Conservation (phyloP, 2,888 invertebrate species). For the Agonopterix subpropinquella region DNA sequence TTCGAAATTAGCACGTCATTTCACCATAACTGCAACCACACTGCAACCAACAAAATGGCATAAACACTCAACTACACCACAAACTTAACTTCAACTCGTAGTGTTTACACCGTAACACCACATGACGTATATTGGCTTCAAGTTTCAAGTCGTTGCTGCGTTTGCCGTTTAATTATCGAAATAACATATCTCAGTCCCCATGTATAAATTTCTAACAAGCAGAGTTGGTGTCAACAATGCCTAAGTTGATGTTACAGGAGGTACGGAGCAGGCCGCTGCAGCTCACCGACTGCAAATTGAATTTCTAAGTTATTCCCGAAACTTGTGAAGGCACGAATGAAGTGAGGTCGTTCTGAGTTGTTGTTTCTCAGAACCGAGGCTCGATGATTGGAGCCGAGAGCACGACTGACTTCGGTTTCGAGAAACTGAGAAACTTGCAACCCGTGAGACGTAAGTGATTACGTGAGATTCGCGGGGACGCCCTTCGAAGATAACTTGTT, state of each 20-base stretch:
- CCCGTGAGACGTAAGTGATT: constrained; percentile 31
- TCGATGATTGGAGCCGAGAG: constrained; percentile 45
- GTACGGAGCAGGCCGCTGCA: constrained; percentile 29
- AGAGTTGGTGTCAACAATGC: constrained; percentile 35
- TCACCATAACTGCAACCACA: no score
- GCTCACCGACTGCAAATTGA: constrained; percentile 57
- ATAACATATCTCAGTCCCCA: no score
- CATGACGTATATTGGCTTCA: background rate
- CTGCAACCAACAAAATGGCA: no score
- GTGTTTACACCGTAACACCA: no score
- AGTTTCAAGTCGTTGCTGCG: constrained; percentile 1
- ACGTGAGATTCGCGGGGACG: constrained; percentile 27
- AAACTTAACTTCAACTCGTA: no score
- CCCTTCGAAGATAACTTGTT: constrained; percentile 41
- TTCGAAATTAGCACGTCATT: no score
- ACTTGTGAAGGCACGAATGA: constrained; percentile 57
- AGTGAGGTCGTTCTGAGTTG: constrained; percentile 56
- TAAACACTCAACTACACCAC: no score
- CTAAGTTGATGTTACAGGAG: constrained; percentile 34
- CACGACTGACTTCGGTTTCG: constrained; percentile 29
- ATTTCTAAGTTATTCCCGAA: constrained; percentile 64
- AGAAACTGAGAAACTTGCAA: constrained; percentile 15
- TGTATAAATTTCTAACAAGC: constrained; percentile 2
- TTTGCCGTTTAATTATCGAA: no score
- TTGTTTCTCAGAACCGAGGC: constrained; percentile 41